Percentiles rank a stretch among this genome's conserved stretches.
Evolutionary conservation across 2,888 invertebrate genomes (phyloP).

Genomic region (Catocala nupta): DNA sequence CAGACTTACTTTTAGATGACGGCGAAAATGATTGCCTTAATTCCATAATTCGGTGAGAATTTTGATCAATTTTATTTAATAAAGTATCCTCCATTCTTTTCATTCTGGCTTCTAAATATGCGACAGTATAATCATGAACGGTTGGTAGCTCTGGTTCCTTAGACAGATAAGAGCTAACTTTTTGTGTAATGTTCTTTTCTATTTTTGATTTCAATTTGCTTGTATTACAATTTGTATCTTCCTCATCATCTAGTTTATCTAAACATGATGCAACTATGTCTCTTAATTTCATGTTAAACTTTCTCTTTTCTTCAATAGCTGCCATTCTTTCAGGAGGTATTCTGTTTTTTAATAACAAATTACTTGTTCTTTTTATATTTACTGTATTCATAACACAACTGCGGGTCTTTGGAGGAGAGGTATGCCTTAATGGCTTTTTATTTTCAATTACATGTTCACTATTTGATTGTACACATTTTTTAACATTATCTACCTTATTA

Average conservation of each 20-base stretch:
- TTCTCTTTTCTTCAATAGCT: conserved; percentile 75
- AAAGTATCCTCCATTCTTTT: conserved; percentile 74
- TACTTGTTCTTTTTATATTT: conserved; percentile 11
- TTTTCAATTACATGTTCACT: neutral
- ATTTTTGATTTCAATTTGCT: conserved; percentile 25
- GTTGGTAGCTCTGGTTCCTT: conserved; percentile 50
- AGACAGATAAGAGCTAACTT: conserved; percentile 37
- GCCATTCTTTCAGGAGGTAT: conserved; percentile 73
- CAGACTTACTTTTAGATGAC: conserved; percentile 43
- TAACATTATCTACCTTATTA: neutral
- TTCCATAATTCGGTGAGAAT: conserved; percentile 69
- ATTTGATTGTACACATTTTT: neutral
- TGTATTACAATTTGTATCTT: conserved; percentile 40
- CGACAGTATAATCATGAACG: conserved; percentile 61
- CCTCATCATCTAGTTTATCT: conserved; percentile 64
- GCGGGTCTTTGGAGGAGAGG: neutral
- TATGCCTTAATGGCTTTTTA: neutral
- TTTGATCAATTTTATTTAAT: conserved; percentile 74
- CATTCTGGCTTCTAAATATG: conserved; percentile 71
- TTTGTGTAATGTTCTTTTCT: conserved; percentile 24
- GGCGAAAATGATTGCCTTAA: conserved; percentile 59
- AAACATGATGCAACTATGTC: conserved; percentile 75
- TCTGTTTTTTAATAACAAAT: conserved; percentile 29
- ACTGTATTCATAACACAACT: neutral
- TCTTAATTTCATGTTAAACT: conserved; percentile 78